Evolutionary conservation across 2,888 invertebrate genomes (phyloP), one percentile per base, ranked within the genome.

Genomic region (Callimorpha dominula): DNA sequence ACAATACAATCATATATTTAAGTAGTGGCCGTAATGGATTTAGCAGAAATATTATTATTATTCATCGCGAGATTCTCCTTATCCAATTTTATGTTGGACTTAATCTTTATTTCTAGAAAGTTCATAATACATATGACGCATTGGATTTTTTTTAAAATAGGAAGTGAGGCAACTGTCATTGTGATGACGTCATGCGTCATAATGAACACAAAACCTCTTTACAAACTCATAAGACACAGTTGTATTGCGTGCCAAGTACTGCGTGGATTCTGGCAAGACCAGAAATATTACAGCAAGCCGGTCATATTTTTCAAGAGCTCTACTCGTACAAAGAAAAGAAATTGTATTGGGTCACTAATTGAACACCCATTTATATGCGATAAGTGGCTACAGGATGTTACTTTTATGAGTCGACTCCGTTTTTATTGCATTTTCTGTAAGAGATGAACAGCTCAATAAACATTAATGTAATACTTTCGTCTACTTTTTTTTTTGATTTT

Each of bases 181-280:
- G n/a, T 43, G 20, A 12, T 49, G 57, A 62, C 43, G 20, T 46
- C 7, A 66, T 49, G 57, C 43, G 20, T 46, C 7, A 66, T 49
- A 64, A 54, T 78, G 77, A 69, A 46, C 43, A 54, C 68, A 68
- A 68, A 68, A 60, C 60, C 11, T 17, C 20, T 20, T 14, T 31
- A 31, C 31, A 6, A 60, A 14, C 14, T 31, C 6, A 31, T 14
- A 57, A 57, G 2, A 60, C 9, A 57, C 54, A 57, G n/a, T n/a
- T n/a, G n/a, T n/a, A n/a, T n/a, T n/a, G n/a, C n/a, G n/a, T n/a
- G n/a, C 31, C 31, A 31, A 31, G 31, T 31, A 31, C 31, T 31
- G 31, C 31, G 31, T 31, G 31, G 31, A 31, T 31, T 31, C 2
- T 31, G 2, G 31, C 31, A 31, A 31, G 31, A 31, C 31, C 31